Base-by-base conservation (phyloP, 2,113 vertebrate species). In the Etia nguti region DNA sequence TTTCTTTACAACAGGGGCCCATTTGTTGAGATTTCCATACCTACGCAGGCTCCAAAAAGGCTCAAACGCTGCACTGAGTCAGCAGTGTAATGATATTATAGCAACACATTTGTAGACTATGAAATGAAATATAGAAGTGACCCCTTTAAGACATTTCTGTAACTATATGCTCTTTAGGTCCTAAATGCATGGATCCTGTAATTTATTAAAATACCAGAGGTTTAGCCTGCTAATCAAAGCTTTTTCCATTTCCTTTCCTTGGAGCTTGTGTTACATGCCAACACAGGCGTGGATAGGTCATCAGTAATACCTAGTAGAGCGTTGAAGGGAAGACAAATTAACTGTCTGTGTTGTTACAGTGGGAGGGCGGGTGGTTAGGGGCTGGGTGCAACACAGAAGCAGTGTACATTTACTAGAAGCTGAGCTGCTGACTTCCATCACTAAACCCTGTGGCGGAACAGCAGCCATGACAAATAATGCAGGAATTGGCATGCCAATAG, bases 301-400 rank as follows among this genome's bases (percentile, higher is more conserved):
- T 86, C 86, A 87, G 43, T 82, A 70, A 82, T 36, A 62, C 46
- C 90, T 90, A 34, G 11, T n/a, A 57, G 26, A 75, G 26, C 52
- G 50, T 48, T 82, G n/a, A 56, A 79, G 57, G 56, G 80, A 81
- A 89, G 84, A 94, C 79, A 79, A 90, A 94, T 75, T 54, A 85
- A 80, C 87, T 84, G 82, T 68, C 70, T 50, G 41, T 62, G 77
- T 24, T 20, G 59, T 62, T 79, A 57, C 13, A 82, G n/a, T 18
- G 31, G 34, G 20, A 6, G 24, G 13, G 15, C n/a, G n/a, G 4
- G 12, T 38, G n/a, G n/a, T 38, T 59, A 4, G 10, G 20, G 54
- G 22, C 1, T 18, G 50, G 73, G 48, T 20, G 10, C 36, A 48
- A 55, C 36, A 26, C 6, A 60, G 81, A 85, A 52, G 22, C 31